phyloP scores from a whole-genome alignment of 2,797 vertebrate species.

The Synaphobranchus kaupii region DNA sequence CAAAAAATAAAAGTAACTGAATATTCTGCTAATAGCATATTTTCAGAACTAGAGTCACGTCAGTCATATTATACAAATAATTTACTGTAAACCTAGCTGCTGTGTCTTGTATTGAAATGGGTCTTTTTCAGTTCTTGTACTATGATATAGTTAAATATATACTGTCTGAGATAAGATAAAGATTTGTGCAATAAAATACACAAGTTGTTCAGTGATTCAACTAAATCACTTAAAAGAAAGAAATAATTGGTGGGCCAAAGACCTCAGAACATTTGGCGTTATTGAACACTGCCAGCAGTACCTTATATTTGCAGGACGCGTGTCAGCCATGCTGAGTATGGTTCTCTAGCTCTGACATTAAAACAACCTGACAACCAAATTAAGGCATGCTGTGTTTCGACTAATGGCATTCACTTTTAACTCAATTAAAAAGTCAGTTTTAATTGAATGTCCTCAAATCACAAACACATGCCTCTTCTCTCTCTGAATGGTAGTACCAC shows the following conservation, averaged over 20 bases:
- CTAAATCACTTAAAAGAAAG: background rate
- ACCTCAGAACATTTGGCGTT: background rate
- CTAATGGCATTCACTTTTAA: background rate
- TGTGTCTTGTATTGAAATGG: background rate
- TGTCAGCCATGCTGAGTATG: background rate
- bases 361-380: slow-evolving; percentile 22
- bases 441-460: background rate
- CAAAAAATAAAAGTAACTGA: background rate
- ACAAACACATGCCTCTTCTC: background rate
- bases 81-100: background rate
- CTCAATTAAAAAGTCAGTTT: background rate
- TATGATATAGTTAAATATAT: too few species aligned
- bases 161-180: background rate
- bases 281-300: background rate
- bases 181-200: background rate
- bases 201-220: background rate
- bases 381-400: background rate
- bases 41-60: background rate
- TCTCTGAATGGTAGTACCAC: background rate
- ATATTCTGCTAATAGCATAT: background rate
- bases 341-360: background rate
- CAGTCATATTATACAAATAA: background rate
- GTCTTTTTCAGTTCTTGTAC: background rate
- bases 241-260: background rate
- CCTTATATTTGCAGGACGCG: background rate